Evolutionary conservation across 1,140 invertebrate genomes (phyloP).

Genomic region (Drosophila orena): DNA sequence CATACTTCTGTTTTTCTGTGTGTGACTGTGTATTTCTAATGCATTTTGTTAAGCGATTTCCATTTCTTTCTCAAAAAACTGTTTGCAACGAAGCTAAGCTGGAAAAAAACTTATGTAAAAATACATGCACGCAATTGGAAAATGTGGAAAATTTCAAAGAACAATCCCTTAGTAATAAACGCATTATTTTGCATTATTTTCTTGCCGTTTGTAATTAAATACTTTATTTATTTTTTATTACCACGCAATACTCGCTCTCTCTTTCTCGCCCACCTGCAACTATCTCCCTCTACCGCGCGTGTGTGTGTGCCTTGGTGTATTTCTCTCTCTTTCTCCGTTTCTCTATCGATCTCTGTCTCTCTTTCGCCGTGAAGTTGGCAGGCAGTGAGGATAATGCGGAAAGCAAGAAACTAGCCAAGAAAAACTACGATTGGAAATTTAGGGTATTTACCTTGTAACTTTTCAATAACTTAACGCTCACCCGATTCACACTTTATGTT

Average conservation of each 20-base stretch:
- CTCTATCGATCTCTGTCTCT: constrained; percentile 34
- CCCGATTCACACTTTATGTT: constrained; percentile 55
- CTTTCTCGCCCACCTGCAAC: constrained; percentile 40
- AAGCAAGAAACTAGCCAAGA: constrained; percentile 87
- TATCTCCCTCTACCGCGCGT: constrained; percentile 38
- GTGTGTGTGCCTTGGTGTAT: constrained; percentile 48
- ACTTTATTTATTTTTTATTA: constrained; percentile 36
- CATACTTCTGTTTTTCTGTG: constrained; percentile 23
- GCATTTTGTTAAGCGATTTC: constrained; percentile 63
- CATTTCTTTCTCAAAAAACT: constrained; percentile 27
- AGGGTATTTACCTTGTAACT: constrained; percentile 87
- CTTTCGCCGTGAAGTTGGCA: constrained; percentile 69
- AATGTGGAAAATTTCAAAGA: constrained; percentile 66
- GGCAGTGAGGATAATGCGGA: constrained; percentile 86
- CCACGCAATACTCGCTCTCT: constrained; percentile 35
- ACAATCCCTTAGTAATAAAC: no score
- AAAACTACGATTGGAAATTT: constrained; percentile 92
- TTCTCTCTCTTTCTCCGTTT: constrained; percentile 49
- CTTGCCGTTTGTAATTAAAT: constrained; percentile 31
- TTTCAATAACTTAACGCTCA: constrained; percentile 43
- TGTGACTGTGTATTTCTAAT: constrained; percentile 57
- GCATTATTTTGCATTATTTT: constrained; percentile 9
- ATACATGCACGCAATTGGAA: constrained; percentile 45
- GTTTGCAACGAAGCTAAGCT: constrained; percentile 74
- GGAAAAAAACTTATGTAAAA: constrained; percentile 19